Conservation (phyloP, 2,113 vertebrate genomes). For the Ameiurus melas region DNA sequence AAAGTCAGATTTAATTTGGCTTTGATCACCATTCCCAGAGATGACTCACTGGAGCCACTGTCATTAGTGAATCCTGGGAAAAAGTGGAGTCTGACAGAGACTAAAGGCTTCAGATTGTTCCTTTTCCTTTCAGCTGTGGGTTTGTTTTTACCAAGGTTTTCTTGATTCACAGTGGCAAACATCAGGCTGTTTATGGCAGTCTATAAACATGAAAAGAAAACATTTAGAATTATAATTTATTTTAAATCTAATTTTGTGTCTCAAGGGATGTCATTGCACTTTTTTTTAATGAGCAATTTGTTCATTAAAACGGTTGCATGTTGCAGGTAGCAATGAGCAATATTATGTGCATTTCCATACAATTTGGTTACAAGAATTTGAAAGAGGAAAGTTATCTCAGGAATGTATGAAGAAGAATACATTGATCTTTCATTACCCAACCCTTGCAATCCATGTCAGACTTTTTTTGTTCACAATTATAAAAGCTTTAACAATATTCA, state of each 20-base stretch:
- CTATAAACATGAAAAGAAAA: slow-evolving; percentile 5
- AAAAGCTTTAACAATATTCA: slow-evolving; percentile 56
- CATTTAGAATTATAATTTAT: not conserved
- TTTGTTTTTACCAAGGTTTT: slow-evolving; percentile 1
- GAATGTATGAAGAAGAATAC: slow-evolving; percentile 30
- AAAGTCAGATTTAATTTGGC: slow-evolving; percentile 79
- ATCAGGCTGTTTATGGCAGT: slow-evolving; percentile 1
- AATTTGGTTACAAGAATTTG: not conserved
- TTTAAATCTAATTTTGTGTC: not conserved
- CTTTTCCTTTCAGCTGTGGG: slow-evolving; percentile 21
- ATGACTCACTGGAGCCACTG: slow-evolving; percentile 78
- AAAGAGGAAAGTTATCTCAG: slow-evolving; percentile 7
- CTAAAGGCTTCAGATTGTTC: slow-evolving; percentile 35
- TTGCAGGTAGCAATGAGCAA: not conserved
- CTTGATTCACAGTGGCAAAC: not conserved
- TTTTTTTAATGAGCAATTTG: not conserved
- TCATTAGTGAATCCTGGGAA: slow-evolving; percentile 68
- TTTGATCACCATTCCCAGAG: slow-evolving; percentile 78
- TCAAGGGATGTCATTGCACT: not conserved
- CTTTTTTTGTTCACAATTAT: slow-evolving; percentile 45
- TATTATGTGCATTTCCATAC: not conserved
- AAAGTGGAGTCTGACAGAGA: slow-evolving; percentile 42
- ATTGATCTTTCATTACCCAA: slow-evolving; percentile 30
- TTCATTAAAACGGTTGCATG: not conserved
- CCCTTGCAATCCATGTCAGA: slow-evolving; percentile 31